Conservation (phyloP, 2,888 invertebrate genomes). For the Dione juno region DNA sequence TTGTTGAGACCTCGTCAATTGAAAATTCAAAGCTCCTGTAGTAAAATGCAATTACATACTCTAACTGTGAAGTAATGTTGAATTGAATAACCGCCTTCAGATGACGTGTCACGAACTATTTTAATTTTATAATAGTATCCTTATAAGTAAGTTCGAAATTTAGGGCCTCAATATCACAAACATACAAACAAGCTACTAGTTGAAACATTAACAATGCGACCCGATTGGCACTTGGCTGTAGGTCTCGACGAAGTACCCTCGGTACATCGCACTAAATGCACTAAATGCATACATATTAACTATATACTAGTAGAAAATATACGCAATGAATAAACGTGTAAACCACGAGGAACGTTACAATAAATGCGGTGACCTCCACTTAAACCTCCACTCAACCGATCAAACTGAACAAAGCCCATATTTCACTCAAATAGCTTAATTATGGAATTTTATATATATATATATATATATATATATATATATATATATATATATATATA, state of each 20-base stretch:
- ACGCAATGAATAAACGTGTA: slow-evolving; percentile 56
- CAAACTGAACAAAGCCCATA: slow-evolving; percentile 36
- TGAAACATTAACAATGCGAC: slow-evolving; percentile 31
- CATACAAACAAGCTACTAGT: slow-evolving; percentile 41
- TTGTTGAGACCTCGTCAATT: slow-evolving; percentile 40
- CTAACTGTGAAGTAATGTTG: slow-evolving; percentile 15
- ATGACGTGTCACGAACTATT: slow-evolving; percentile 18
- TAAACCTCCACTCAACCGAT: slow-evolving; percentile 31
- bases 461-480: slow-evolving; percentile 39
- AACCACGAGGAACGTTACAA: slow-evolving; percentile 65
- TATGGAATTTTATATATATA: slow-evolving; percentile 35
- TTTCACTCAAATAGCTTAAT: slow-evolving; percentile 33
- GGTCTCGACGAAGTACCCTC: slow-evolving; percentile 33
- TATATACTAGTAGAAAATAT: slow-evolving; percentile 62
- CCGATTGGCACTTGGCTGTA: slow-evolving; percentile 38
- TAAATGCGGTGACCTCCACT: slow-evolving; percentile 45
- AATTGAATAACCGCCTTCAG: slow-evolving; percentile 1
- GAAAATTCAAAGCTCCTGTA: slow-evolving; percentile 15
- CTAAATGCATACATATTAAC: too few relatives aligned
- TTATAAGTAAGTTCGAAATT: slow-evolving; percentile 36
- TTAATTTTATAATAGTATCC: slow-evolving; percentile 12
- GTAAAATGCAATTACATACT: slow-evolving; percentile 17
- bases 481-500: slow-evolving; percentile 43
- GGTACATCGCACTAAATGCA: slow-evolving; percentile 57
- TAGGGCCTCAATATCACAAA: slow-evolving; percentile 47